Percentiles rank a stretch among this genome's conserved stretches.
Conservation (phyloP, 1,140 invertebrate species). For the Gonioctena quinquepunctata region DNA sequence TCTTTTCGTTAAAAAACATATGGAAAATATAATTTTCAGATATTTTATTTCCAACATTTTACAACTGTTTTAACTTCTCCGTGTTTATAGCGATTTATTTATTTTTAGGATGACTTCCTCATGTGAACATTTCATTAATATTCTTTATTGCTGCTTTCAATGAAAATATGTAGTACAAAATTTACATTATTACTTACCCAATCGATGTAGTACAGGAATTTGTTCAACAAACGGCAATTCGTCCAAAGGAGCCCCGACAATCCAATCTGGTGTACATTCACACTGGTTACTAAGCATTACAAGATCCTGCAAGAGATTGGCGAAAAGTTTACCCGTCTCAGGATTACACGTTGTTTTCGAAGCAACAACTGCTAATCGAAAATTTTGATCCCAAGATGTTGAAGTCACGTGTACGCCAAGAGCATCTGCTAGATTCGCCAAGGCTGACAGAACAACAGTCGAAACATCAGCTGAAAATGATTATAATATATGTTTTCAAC, state of each 20-base stretch:
- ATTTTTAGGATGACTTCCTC: no score
- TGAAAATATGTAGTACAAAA: no score
- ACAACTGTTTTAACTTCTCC: no score
- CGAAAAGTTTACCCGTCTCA: constrained; percentile 63
- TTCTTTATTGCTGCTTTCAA: no score
- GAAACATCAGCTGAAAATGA: constrained; percentile 61
- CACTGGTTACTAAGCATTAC: constrained; percentile 69
- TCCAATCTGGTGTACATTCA: constrained; percentile 69
- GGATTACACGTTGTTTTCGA: constrained; percentile 35
- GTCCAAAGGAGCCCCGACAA: constrained; percentile 66
- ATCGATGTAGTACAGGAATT: constrained; percentile 75
- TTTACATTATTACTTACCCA: constrained; percentile 56
- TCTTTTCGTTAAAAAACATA: no score
- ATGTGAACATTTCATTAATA: no score
- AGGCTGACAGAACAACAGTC: constrained; percentile 65
- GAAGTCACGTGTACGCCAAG: constrained; percentile 73
- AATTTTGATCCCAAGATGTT: constrained; percentile 76
- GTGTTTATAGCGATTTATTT: no score
- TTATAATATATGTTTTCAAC: no score
- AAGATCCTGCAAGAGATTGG: constrained; percentile 66
- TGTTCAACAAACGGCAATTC: constrained; percentile 77
- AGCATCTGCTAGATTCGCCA: constrained; percentile 74
- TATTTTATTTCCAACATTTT: no score
- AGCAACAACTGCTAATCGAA: constrained; percentile 61
- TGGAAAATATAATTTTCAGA: no score